Evolutionary conservation across 2,113 vertebrate genomes (phyloP).

Genomic region (Nothoprocta perdicaria): DNA sequence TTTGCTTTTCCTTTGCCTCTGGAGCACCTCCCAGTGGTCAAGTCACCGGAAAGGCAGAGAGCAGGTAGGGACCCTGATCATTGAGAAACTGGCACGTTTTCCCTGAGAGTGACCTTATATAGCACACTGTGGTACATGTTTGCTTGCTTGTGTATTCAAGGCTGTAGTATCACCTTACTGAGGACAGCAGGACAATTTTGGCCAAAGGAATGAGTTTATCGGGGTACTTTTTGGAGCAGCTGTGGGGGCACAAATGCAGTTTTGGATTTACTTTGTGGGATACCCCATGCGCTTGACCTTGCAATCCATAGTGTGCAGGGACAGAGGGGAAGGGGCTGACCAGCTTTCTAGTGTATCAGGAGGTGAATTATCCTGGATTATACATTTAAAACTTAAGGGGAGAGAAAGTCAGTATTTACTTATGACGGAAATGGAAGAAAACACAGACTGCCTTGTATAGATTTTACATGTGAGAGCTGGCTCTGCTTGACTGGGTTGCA

Average conservation of each 20-base stretch:
- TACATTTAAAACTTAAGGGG: neutral
- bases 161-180: neutral
- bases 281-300: slow-evolving; percentile 4
- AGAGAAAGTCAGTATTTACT: neutral
- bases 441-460: neutral
- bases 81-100: neutral
- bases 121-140: neutral
- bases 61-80: neutral
- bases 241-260: neutral
- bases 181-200: neutral
- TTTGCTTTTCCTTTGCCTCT: neutral
- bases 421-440: neutral
- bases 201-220: neutral
- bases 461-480: neutral
- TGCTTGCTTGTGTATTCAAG: neutral
- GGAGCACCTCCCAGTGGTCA: neutral
- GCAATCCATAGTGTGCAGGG: neutral
- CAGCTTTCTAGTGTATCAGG: neutral
- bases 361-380: neutral
- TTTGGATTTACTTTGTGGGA: neutral
- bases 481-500: neutral
- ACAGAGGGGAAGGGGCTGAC: neutral
- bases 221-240: neutral
- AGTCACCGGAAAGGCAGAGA: neutral
- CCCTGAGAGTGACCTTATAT: neutral